Percentiles rank a stretch among this genome's conserved stretches.
phyloP scores from a whole-genome alignment of 1,140 invertebrate genomes.

The Portunus trituberculatus region DNA sequence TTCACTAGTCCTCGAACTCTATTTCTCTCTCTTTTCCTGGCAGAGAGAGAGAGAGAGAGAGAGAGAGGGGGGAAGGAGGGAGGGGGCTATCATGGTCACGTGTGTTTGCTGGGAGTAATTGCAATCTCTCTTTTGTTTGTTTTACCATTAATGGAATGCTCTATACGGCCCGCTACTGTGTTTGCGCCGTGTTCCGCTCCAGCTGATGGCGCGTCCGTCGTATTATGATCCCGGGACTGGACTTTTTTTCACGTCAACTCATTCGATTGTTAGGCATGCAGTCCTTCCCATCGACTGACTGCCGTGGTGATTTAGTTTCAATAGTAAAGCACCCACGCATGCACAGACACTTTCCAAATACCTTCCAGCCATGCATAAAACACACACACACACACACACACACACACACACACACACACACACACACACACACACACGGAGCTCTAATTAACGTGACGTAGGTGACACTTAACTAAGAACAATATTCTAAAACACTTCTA shows the following conservation, averaged over 20 bases:
- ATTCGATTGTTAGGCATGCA: too few species aligned
- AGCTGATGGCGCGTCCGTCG: background rate
- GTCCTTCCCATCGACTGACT: too few species aligned
- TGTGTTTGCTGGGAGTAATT: constrained; percentile 12
- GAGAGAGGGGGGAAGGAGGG: background rate
- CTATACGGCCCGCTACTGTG: background rate
- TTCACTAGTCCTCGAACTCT: background rate
- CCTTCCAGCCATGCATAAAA: too few species aligned
- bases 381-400: too few species aligned
- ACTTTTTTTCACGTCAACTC: too few species aligned
- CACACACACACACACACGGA: background rate
- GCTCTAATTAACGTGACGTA: background rate
- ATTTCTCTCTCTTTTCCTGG: background rate
- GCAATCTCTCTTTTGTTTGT: constrained; percentile 22
- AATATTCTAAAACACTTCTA: too few species aligned
- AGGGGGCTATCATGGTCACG: background rate
- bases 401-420: background rate
- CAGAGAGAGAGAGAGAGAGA: constrained; percentile 1
- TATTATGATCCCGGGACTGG: too few species aligned
- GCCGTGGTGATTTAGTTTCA: too few species aligned
- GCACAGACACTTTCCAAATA: too few species aligned
- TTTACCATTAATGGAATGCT: constrained; percentile 23
- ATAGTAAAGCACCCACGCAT: too few species aligned
- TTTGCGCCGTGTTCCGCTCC: constrained; percentile 5
- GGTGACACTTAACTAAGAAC: background rate